Evolutionary conservation across 1,140 invertebrate genomes (phyloP).

Genomic region (Neodiprion lecontei): DNA sequence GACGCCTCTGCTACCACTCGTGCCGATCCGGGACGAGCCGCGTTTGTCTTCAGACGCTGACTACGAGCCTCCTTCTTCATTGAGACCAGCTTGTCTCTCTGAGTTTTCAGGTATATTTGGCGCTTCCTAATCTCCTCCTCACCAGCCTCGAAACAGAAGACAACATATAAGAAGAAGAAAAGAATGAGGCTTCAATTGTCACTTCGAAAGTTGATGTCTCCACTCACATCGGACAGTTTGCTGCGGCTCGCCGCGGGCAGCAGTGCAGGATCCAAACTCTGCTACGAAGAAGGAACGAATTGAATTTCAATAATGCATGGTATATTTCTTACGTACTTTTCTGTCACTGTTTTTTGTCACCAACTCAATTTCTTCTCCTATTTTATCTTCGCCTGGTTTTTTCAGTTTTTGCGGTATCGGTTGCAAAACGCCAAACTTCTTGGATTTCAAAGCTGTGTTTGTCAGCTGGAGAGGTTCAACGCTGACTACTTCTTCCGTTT

Average conservation of each 20-base stretch:
- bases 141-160: slow-evolving; percentile 46
- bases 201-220: background rate
- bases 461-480: background rate
- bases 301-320: no score
- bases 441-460: background rate
- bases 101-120: slow-evolving; percentile 83
- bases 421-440: background rate
- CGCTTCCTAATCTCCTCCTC: slow-evolving; percentile 78
- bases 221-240: background rate
- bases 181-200: background rate
- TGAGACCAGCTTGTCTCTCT: slow-evolving; percentile 88
- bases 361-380: background rate
- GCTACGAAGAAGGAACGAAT: no score
- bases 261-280: no score
- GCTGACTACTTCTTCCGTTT: background rate
- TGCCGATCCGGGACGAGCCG: slow-evolving; percentile 55
- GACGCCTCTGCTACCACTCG: slow-evolving; percentile 51
- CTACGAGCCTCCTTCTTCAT: slow-evolving; percentile 86
- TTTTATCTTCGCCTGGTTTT: background rate
- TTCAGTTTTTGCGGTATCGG: background rate
- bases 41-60: slow-evolving; percentile 71
- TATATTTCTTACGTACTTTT: no score
- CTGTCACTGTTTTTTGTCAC: background rate
- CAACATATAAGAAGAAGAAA: background rate
- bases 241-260: background rate